A percentile compares a stretch with the other conserved stretches of the same genome.
Evolutionary conservation across 1,140 invertebrate genomes (phyloP).

Genomic region (fruit fly (Drosophila melanogaster)): DNA sequence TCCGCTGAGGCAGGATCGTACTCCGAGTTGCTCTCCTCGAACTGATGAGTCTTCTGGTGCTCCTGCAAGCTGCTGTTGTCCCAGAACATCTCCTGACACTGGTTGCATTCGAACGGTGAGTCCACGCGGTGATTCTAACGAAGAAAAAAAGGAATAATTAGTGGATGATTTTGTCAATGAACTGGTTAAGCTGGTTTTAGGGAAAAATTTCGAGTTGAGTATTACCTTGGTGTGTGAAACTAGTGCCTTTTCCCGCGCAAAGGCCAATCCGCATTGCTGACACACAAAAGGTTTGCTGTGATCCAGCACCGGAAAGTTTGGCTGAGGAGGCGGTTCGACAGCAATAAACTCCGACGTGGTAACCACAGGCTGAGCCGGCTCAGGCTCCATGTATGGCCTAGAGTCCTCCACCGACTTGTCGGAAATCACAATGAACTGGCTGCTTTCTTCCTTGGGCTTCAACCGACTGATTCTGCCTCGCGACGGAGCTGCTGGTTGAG

Average conservation of each 20-base stretch:
- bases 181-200: conserved; percentile 2
- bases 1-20: conserved; percentile 84
- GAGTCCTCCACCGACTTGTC: conserved; percentile 40
- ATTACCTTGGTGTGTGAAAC: conserved; percentile 88
- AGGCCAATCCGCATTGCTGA: conserved; percentile 91
- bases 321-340: conserved; percentile 40
- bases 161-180: background rate
- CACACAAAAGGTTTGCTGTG: conserved; percentile 92
- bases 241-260: conserved; percentile 92
- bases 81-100: conserved; percentile 92
- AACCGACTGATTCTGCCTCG: conserved; percentile 74
- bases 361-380: conserved; percentile 17
- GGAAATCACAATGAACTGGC: conserved; percentile 59
- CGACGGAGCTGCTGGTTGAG: conserved; percentile 31
- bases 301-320: conserved; percentile 87
- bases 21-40: conserved; percentile 82
- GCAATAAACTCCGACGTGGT: conserved; percentile 5
- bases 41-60: conserved; percentile 87
- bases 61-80: conserved; percentile 88
- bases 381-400: conserved; percentile 43
- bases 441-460: conserved; percentile 75
- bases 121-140: conserved; percentile 89
- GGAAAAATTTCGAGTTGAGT: background rate
- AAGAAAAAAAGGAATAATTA: conserved; percentile 4
- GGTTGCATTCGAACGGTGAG: conserved; percentile 90